Conservation (phyloP, 2,888 invertebrate genomes). For the Leptinotarsa rubiginosa region DNA sequence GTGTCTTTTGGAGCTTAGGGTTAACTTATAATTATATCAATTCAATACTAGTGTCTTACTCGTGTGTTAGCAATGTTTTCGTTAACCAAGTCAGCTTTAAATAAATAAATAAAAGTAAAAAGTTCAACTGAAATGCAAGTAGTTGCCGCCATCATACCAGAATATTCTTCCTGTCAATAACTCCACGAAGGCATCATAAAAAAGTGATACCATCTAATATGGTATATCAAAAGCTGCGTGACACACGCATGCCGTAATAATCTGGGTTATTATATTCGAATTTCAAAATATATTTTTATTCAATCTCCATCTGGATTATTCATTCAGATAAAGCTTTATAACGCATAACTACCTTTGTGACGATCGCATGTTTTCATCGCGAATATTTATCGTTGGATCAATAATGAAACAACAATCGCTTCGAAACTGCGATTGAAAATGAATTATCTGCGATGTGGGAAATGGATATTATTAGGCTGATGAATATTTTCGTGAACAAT, state of each 20-base stretch:
- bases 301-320: neutral
- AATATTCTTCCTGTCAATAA: neutral
- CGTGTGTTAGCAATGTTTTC: too few species aligned
- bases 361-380: neutral
- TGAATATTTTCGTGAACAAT: neutral
- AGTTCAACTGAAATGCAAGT: too few species aligned
- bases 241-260: neutral
- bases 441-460: neutral
- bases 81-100: too few species aligned
- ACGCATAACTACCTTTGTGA: slow-evolving; percentile 5
- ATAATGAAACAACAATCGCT: slow-evolving; percentile 5
- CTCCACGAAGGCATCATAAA: neutral
- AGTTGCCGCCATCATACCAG: too few species aligned
- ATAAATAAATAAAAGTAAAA: too few species aligned
- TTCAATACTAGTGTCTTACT: too few species aligned
- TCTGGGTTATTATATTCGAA: neutral
- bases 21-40: too few species aligned
- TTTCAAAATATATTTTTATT: slow-evolving; percentile 3
- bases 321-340: neutral
- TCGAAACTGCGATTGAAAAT: neutral
- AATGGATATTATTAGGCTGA: neutral
- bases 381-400: slow-evolving; percentile 4
- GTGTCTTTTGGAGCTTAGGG: too few species aligned
- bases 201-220: neutral
- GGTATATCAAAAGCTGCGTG: neutral